phyloP scores from a whole-genome alignment of 1,140 invertebrate species.

The Parapsyche elsis region DNA sequence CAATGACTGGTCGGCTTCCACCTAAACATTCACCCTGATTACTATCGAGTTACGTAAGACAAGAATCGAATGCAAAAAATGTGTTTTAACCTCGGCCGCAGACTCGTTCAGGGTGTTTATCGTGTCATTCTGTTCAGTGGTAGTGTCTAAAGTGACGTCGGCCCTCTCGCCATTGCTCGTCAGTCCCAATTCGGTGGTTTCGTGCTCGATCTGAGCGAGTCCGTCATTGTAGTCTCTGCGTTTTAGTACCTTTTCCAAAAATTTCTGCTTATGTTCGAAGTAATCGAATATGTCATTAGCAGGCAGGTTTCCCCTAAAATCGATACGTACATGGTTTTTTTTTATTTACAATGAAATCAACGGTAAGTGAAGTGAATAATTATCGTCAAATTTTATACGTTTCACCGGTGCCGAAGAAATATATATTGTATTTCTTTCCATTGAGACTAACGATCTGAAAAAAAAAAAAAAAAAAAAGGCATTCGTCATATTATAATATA shows the following conservation, averaged over 20 bases:
- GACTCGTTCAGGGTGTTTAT: background rate
- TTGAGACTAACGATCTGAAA: slow-evolving; percentile 80
- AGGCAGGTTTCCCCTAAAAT: slow-evolving; percentile 62
- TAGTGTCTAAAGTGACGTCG: background rate
- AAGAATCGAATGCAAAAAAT: too few species aligned
- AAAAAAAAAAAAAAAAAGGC: too few species aligned
- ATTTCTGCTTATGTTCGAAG: slow-evolving; percentile 66
- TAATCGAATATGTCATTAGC: slow-evolving; percentile 67
- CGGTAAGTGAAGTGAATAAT: background rate
- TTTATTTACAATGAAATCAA: too few species aligned
- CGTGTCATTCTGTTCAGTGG: background rate
- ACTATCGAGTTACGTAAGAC: too few species aligned
- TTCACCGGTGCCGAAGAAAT: slow-evolving; percentile 95
- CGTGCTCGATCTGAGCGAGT: slow-evolving; percentile 65
- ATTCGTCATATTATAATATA: too few species aligned
- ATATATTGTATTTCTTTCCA: slow-evolving; percentile 89
- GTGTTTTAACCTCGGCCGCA: too few species aligned
- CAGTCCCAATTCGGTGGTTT: slow-evolving; percentile 63
- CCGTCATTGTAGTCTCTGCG: slow-evolving; percentile 65
- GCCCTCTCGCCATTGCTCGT: slow-evolving; percentile 26
- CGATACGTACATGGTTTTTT: too few species aligned
- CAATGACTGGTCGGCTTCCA: background rate
- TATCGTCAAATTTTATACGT: slow-evolving; percentile 87
- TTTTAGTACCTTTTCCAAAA: slow-evolving; percentile 64
- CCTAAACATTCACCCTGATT: too few species aligned